phyloP scores from a whole-genome alignment of 2,113 vertebrate genomes.

The Paraplagusia blochii region DNA sequence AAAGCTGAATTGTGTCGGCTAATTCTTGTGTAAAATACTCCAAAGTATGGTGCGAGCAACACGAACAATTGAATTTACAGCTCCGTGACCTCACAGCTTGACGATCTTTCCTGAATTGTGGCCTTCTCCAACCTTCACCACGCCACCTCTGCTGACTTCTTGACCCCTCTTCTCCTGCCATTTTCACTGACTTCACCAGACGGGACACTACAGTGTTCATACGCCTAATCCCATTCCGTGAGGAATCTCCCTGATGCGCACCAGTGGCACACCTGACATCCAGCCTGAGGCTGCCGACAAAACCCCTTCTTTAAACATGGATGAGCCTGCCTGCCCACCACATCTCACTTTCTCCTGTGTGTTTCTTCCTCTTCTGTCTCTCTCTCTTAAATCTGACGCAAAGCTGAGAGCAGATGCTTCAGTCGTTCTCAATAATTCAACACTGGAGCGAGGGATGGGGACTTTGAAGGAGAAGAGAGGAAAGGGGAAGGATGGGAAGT shows the following conservation, averaged over 20 bases:
- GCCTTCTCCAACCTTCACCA: not conserved
- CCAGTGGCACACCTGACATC: slow-evolving; percentile 65
- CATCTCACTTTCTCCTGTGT: slow-evolving; percentile 25
- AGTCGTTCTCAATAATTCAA: slow-evolving; percentile 76
- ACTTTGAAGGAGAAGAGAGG: slow-evolving; percentile 24
- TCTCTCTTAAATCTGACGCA: slow-evolving; percentile 47
- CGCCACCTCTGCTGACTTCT: slow-evolving; percentile 29
- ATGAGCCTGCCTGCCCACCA: slow-evolving; percentile 65
- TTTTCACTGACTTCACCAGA: not conserved
- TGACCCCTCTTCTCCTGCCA: slow-evolving; percentile 36
- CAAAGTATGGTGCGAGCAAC: not conserved
- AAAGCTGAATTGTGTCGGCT: not conserved
- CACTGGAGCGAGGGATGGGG: slow-evolving; percentile 48
- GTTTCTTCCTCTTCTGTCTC: slow-evolving; percentile 32
- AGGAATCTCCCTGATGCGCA: slow-evolving; percentile 46
- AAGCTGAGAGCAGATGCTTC: slow-evolving; percentile 65
- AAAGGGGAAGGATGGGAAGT: slow-evolving; percentile 30
- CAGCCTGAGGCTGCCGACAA: slow-evolving; percentile 67
- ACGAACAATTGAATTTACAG: not conserved
- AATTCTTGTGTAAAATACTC: not conserved
- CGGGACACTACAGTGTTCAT: slow-evolving; percentile 20
- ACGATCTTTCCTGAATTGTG: not conserved
- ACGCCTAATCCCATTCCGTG: slow-evolving; percentile 26
- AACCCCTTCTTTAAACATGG: slow-evolving; percentile 76
- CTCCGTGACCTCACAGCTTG: not conserved